Conservation (phyloP, 2,888 invertebrate genomes). For the Idaea straminata region DNA sequence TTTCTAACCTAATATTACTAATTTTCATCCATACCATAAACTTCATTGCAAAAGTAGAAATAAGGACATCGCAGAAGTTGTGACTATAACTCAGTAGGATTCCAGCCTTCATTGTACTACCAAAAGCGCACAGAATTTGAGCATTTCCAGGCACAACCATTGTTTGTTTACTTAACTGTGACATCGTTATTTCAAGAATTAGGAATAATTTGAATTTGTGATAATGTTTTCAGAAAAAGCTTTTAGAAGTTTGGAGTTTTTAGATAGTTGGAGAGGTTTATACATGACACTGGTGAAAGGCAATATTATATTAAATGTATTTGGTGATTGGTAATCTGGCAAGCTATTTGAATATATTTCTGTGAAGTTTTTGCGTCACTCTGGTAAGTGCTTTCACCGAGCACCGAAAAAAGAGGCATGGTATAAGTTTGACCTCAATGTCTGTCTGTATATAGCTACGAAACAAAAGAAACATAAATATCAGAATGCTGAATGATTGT, state of each 20-base stretch:
- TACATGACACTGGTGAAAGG: no score
- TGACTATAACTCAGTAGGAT: conserved; percentile 62
- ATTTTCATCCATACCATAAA: background rate
- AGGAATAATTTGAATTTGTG: background rate
- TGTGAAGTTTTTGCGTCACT: no score
- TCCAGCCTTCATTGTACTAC: conserved; percentile 48
- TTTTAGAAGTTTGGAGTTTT: background rate
- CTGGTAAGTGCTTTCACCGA: no score
- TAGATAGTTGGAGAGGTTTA: background rate
- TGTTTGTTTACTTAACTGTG: conserved; percentile 11
- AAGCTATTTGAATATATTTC: no score
- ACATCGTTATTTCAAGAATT: conserved; percentile 1
- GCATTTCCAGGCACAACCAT: conserved; percentile 14
- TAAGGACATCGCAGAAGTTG: conserved; percentile 53
- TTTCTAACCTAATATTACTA: no score
- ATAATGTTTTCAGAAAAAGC: background rate
- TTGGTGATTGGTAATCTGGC: no score
- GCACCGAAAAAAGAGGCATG: no score
- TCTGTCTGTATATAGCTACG: no score
- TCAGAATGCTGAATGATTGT: no score
- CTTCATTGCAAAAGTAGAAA: conserved; percentile 58
- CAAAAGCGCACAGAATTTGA: conserved; percentile 11
- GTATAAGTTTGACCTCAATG: no score
- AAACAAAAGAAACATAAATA: no score
- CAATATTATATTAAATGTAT: no score